Percentiles rank a stretch among this genome's conserved stretches.
Conservation (phyloP, 2,888 invertebrate species). For the Cephus pulcher region DNA sequence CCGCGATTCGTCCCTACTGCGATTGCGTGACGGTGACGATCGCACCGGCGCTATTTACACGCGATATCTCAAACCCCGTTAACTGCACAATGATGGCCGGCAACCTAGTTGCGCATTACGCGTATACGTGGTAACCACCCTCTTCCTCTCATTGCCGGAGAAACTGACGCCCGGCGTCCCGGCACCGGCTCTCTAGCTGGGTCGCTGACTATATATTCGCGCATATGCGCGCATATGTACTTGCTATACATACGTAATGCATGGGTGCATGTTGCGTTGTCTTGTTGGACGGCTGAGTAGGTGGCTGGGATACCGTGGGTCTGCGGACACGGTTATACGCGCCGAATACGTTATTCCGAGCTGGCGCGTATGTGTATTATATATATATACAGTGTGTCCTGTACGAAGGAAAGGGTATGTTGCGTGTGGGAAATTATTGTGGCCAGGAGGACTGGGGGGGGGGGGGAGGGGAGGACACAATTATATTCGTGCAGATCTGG, state of each 20-base stretch:
- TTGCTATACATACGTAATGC: not conserved
- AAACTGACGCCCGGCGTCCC: not conserved
- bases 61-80: constrained; percentile 39
- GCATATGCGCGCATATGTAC: not conserved
- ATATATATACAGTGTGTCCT: not conserved
- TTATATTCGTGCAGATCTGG: not conserved
- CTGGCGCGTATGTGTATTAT: not conserved
- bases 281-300: not conserved
- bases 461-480: too few species aligned
- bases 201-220: not conserved
- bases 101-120: constrained; percentile 30
- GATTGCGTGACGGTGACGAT: constrained; percentile 50
- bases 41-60: constrained; percentile 43
- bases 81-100: constrained; percentile 28
- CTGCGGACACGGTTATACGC: not conserved
- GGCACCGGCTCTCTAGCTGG: not conserved
- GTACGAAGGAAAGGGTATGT: not conserved
- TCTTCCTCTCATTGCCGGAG: constrained; percentile 2
- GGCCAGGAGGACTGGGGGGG: not conserved
- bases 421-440: not conserved
- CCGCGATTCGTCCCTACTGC: constrained; percentile 28
- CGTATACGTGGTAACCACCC: not conserved
- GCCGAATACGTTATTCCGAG: not conserved
- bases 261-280: not conserved
- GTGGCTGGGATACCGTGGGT: not conserved